These are phyloP conservation scores for Prolemur simus DNA, from an alignment of 2,113 vertebrate species.

Conservation along the genomic window DNA sequence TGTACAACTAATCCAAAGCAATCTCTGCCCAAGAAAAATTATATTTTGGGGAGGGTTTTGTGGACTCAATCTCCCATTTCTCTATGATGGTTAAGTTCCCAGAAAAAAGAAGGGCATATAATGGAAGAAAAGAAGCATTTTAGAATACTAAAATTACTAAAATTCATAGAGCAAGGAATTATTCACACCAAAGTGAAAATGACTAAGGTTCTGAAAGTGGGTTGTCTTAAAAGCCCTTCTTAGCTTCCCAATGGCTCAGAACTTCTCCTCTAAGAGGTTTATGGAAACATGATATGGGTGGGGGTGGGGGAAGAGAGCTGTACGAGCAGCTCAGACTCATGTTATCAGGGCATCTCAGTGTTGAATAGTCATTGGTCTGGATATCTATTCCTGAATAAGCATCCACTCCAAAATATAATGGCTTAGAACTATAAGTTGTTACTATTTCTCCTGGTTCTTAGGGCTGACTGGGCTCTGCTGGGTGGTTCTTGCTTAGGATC, in stretches of 20 bases:
- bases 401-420: neutral
- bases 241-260: neutral
- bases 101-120: neutral
- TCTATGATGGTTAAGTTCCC: neutral
- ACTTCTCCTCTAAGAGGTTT: neutral
- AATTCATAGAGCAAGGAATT: neutral
- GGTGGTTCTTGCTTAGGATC: neutral
- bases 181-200: neutral
- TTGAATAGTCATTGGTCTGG: neutral
- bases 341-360: neutral
- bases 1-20: neutral
- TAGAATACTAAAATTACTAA: neutral
- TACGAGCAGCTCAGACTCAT: neutral
- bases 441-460: neutral
- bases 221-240: neutral
- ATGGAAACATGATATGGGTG: neutral
- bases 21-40: neutral
- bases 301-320: neutral
- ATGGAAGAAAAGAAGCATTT: neutral
- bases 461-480: neutral
- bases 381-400: neutral
- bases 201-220: neutral
- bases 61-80: neutral
- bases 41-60: neutral
- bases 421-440: neutral